Percentiles rank a stretch among this genome's conserved stretches.
Conservation (phyloP, 2,797 vertebrate genomes). For the Pseudotriccus pelzelni region DNA sequence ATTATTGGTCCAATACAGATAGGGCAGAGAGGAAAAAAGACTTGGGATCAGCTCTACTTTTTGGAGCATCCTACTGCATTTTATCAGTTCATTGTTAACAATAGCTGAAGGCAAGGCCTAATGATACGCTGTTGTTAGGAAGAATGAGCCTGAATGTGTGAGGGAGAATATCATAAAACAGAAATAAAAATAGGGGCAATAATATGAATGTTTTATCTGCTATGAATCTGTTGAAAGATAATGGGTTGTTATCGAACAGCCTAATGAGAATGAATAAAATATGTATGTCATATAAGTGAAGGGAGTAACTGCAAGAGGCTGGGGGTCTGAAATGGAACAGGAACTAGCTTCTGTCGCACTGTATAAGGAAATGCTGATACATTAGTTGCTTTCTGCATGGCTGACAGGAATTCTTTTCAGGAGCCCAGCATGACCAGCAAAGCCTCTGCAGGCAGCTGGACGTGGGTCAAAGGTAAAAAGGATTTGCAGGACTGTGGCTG, state of each 20-base stretch:
- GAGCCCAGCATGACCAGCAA: neutral
- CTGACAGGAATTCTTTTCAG: neutral
- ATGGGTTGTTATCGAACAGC: constrained; percentile 30
- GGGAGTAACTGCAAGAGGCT: neutral
- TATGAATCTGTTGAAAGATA: constrained; percentile 32
- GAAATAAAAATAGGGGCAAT: constrained; percentile 43
- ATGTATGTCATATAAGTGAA: constrained; percentile 38
- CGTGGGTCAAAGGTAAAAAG: neutral
- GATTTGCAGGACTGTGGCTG: neutral
- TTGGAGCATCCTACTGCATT: constrained; percentile 1
- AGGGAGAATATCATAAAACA: neutral
- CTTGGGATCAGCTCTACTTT: neutral
- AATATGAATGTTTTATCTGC: constrained; percentile 53
- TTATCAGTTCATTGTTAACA: constrained; percentile 27
- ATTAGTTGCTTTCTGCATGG: neutral
- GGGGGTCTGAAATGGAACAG: neutral
- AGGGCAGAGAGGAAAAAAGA: neutral
- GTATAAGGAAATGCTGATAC: neutral
- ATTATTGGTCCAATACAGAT: neutral
- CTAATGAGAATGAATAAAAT: constrained; percentile 56
- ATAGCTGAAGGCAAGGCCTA: constrained; percentile 48
- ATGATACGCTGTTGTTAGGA: constrained; percentile 24
- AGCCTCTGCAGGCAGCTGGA: neutral
- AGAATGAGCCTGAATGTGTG: neutral
- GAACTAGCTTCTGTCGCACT: neutral